Conservation (phyloP, 2,797 vertebrate genomes). For the Erethizon dorsatum region DNA sequence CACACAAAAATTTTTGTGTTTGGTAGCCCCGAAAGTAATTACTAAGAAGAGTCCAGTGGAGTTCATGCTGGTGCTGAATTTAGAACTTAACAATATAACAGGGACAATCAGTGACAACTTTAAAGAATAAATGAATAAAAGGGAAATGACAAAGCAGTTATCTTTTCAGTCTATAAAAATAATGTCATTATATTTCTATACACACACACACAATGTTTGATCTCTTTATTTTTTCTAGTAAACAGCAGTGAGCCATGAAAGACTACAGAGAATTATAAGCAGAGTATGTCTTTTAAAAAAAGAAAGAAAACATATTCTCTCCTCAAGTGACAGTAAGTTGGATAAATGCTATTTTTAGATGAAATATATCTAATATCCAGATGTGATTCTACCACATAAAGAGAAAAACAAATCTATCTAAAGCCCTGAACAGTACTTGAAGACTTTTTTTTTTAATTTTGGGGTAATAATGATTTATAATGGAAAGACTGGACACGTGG, state of each 20-base stretch:
- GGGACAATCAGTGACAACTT: neutral
- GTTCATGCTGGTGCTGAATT: neutral
- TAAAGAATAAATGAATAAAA: slow-evolving; percentile 46
- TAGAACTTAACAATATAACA: neutral
- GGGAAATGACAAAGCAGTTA: slow-evolving; percentile 7
- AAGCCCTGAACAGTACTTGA: slow-evolving; percentile 71
- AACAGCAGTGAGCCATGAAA: slow-evolving; percentile 75
- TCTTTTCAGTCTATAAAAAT: slow-evolving; percentile 45
- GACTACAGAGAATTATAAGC: slow-evolving; percentile 69
- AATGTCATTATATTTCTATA: slow-evolving; percentile 54
- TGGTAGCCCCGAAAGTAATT: neutral
- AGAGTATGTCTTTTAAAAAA: slow-evolving; percentile 47
- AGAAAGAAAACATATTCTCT: slow-evolving; percentile 66
- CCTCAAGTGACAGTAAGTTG: slow-evolving; percentile 82
- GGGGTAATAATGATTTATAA: slow-evolving; percentile 67
- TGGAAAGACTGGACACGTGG: slow-evolving; percentile 48
- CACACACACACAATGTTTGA: neutral
- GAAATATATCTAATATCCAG: slow-evolving; percentile 82
- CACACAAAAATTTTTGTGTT: neutral
- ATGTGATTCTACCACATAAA: slow-evolving; percentile 82
- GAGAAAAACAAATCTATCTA: slow-evolving; percentile 79
- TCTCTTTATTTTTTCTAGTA: slow-evolving; percentile 51
- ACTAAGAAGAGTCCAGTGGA: neutral
- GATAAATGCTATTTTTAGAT: slow-evolving; percentile 84
- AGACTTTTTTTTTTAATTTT: slow-evolving; percentile 55